Percentiles rank a stretch among this genome's conserved stretches.
Evolutionary conservation across 2,113 vertebrate species (phyloP).

Genomic region (Hyla sarda): DNA sequence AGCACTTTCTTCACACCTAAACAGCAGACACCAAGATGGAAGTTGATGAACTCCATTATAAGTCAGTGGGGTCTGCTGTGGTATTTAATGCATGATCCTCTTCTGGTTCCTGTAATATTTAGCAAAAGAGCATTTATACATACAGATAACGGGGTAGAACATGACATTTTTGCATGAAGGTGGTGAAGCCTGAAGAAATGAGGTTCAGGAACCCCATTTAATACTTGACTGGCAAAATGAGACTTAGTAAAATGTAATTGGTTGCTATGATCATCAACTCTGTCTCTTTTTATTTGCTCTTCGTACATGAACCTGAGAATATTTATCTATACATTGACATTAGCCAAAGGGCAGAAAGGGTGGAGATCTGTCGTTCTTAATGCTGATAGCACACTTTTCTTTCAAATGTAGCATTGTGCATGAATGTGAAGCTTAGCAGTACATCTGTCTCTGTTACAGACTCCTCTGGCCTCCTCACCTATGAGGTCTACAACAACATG

Average conservation of each 20-base stretch:
- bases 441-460: constrained; percentile 19
- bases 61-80: no score
- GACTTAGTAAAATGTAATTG: background rate
- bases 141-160: background rate
- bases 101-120: no score
- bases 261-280: background rate
- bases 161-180: background rate
- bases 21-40: no score
- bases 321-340: constrained; percentile 13
- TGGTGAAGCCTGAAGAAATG: background rate
- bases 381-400: constrained; percentile 41
- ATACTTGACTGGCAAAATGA: background rate
- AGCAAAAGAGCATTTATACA: no score
- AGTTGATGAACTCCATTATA: no score
- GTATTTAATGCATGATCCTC: no score
- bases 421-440: background rate
- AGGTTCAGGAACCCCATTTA: background rate
- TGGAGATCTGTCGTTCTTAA: constrained; percentile 9
- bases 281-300: background rate
- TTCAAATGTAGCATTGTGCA: background rate
- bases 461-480: background rate
- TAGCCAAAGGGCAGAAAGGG: constrained; percentile 43
- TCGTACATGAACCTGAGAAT: constrained; percentile 6
- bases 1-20: no score
- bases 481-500: constrained; percentile 52